A percentile compares a stretch with the other conserved stretches of the same genome.
Evolutionary conservation across 2,113 vertebrate species (phyloP).

Genomic region (Ochotona curzoniae): DNA sequence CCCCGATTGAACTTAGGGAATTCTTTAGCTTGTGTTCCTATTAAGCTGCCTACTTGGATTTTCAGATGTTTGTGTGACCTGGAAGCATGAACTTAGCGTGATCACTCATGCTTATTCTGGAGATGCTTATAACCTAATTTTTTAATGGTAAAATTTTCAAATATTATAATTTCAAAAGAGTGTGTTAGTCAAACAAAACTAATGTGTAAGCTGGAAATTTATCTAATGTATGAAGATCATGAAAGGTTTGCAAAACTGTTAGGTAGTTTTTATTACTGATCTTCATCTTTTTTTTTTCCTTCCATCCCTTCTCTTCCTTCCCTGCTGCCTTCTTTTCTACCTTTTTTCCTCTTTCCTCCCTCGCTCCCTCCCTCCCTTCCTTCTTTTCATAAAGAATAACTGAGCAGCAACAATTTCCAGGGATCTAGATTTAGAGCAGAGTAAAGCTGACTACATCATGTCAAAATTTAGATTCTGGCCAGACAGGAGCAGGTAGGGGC

Average conservation of each 20-base stretch:
- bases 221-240: slow-evolving; percentile 4
- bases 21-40: not conserved
- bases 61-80: too few species aligned
- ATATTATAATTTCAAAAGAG: not conserved
- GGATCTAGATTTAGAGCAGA: not conserved
- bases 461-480: not conserved
- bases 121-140: not conserved
- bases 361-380: too few species aligned
- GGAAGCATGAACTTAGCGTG: not conserved
- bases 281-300: not conserved
- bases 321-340: not conserved
- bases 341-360: not conserved
- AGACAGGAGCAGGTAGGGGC: not conserved
- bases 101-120: not conserved
- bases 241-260: not conserved
- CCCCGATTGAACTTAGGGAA: not conserved
- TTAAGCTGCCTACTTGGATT: not conserved
- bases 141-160: not conserved
- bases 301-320: not conserved
- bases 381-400: not conserved
- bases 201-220: not conserved
- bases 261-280: not conserved
- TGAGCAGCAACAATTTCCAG: not conserved
- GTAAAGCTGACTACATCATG: not conserved
- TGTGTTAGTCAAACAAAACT: not conserved